Evolutionary conservation across 2,113 vertebrate genomes (phyloP).

Genomic region (Dicaeum eximium): DNA sequence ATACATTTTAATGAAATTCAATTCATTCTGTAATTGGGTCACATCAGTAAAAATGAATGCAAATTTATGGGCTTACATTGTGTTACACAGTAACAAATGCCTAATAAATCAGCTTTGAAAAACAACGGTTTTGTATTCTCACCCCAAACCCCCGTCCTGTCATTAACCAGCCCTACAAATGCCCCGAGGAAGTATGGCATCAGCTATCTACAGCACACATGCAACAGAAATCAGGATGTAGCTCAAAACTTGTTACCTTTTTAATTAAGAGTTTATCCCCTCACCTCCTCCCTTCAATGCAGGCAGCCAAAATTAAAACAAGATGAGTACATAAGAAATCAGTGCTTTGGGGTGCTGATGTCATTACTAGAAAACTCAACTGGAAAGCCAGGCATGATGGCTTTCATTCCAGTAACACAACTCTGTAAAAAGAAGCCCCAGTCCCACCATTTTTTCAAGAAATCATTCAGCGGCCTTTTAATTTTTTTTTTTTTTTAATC

Average conservation of each 20-base stretch:
- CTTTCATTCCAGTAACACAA: background rate
- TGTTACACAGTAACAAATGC: conserved; percentile 3
- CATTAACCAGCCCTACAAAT: conserved; percentile 3
- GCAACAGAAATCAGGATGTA: background rate
- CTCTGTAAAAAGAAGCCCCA: background rate
- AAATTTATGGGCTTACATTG: conserved; percentile 70
- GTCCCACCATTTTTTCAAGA: background rate
- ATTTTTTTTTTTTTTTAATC: background rate
- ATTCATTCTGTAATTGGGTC: conserved; percentile 69
- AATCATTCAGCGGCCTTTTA: background rate
- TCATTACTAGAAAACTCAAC: background rate
- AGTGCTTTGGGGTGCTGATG: background rate
- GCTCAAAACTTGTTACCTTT: background rate
- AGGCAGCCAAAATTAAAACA: background rate
- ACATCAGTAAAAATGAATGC: conserved; percentile 65
- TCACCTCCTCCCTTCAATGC: background rate
- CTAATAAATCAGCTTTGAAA: conserved; percentile 61
- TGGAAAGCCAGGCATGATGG: background rate
- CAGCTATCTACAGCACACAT: background rate
- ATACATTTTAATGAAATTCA: conserved; percentile 63
- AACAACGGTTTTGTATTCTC: conserved; percentile 1
- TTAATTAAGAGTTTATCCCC: background rate
- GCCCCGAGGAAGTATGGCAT: background rate
- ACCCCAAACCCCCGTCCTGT: background rate
- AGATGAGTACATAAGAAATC: background rate